Percentiles rank a stretch among this genome's conserved stretches.
Conservation (phyloP, 2,113 vertebrate species). For the Suncus etruscus region DNA sequence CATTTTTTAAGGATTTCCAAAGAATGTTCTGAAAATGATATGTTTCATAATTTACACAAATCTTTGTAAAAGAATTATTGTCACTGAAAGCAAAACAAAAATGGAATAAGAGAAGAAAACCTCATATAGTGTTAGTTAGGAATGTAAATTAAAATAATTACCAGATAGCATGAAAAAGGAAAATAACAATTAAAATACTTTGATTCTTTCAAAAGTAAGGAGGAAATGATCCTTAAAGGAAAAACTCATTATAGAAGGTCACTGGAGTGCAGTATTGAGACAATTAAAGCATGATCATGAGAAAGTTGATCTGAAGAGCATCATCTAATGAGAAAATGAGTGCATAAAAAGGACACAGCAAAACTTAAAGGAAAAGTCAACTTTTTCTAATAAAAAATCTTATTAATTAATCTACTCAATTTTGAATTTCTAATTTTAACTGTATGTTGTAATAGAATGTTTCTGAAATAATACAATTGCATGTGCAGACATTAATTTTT, state of each 20-base stretch:
- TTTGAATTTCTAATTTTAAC: constrained; percentile 13
- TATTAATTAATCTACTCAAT: background rate
- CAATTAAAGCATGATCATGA: background rate
- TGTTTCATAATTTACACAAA: background rate
- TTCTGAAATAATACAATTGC: background rate
- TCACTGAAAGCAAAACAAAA: background rate
- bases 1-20: background rate
- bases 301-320: background rate
- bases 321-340: background rate
- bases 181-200: constrained; percentile 56
- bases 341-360: background rate
- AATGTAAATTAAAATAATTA: constrained; percentile 53
- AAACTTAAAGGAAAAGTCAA: background rate
- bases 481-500: background rate
- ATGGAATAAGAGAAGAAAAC: background rate
- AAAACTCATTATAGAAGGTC: constrained; percentile 45
- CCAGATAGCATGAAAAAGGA: constrained; percentile 8
- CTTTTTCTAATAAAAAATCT: background rate
- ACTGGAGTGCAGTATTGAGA: background rate
- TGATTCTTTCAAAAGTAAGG: constrained; percentile 47
- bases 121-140: background rate
- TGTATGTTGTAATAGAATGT: background rate
- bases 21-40: background rate
- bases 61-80: background rate
- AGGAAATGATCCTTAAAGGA: constrained; percentile 36